These are phyloP conservation scores for Hymenopus coronatus DNA, from an alignment of 2,888 invertebrate species.

Conservation along the genomic window DNA sequence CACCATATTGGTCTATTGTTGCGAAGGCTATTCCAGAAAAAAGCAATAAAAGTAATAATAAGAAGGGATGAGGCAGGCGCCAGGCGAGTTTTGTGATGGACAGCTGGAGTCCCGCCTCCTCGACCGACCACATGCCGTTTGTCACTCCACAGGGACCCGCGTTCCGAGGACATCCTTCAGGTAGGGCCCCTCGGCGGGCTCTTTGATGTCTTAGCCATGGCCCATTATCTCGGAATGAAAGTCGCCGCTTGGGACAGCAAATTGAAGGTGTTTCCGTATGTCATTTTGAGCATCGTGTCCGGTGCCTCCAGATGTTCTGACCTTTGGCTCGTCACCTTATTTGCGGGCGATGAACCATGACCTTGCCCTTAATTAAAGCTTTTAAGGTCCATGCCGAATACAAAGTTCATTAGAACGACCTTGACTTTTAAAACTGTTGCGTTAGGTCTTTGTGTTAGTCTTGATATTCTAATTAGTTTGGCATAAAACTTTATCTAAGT, in stretches of 20 bases:
- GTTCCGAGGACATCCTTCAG: neutral
- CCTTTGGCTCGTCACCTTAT: neutral
- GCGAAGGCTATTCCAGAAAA: conserved; percentile 5
- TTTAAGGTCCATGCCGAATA: too few species aligned
- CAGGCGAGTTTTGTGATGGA: neutral
- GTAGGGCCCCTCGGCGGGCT: conserved; percentile 7
- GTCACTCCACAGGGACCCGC: conserved; percentile 23
- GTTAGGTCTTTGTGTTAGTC: too few species aligned
- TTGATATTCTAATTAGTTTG: too few species aligned
- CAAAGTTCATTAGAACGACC: too few species aligned
- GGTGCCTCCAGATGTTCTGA: neutral
- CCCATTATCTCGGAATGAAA: conserved; percentile 21
- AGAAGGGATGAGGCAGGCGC: neutral
- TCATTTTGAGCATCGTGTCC: neutral
- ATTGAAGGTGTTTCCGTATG: neutral
- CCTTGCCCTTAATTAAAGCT: neutral
- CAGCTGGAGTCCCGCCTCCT: neutral
- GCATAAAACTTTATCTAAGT: too few species aligned
- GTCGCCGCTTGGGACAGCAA: neutral
- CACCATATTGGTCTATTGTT: neutral
- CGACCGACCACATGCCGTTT: conserved; percentile 24
- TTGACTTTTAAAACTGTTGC: too few species aligned
- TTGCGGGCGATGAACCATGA: neutral
- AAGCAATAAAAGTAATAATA: conserved; percentile 5
- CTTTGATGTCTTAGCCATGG: conserved; percentile 27